Base-by-base conservation (phyloP, 64 coral and sea anemone species). In the Porites lutea region DNA sequence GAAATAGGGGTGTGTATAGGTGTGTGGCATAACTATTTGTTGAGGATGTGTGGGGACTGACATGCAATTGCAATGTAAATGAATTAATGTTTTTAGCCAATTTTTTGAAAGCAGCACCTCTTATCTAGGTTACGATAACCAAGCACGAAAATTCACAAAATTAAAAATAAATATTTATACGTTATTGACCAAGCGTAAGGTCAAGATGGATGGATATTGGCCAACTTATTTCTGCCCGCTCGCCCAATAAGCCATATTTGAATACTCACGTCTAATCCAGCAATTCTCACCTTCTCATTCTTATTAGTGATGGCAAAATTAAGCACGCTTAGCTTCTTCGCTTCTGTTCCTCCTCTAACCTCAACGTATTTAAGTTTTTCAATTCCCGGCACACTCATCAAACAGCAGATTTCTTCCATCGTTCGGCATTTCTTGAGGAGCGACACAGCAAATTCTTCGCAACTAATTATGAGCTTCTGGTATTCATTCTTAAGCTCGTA, bases 401-500 rank as follows among this genome's bases (percentile, higher is more conserved):
- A 27, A 55, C 88, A 65, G 14, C 83, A 44, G 8, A 96, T 96
- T 72, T 96, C 95, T 14, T 58, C 72, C 95, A 96, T 96, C 77
- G 92, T 47, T 71, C 86, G 75, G 59, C 95, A 93, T 20, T 93
- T 63, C 4, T 88, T 68, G 12, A 93, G 86, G 15, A 96, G 79
- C 13, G 95, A 80, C 18, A 96, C 90, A 2, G 95, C 86, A 71
- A 96, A 96, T 48, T 75, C 77, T 59, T 96, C 95, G 48, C 91
- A 96, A 74, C 85, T 79, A 12, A 90, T 48, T 3, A 91, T 89
- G 20, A 96, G 63, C 82, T 68, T 62, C 15, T 72, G 70, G 54
- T 96, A 96, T 11, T 96, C 91, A 11, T 78, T 82, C 48, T 83
- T 92, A 76, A 93, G 90, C 64, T 96, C 95, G 43, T 96, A 96